Evolutionary conservation across 2,113 vertebrate genomes (phyloP).

Genomic region (Macrotis lagotis): DNA sequence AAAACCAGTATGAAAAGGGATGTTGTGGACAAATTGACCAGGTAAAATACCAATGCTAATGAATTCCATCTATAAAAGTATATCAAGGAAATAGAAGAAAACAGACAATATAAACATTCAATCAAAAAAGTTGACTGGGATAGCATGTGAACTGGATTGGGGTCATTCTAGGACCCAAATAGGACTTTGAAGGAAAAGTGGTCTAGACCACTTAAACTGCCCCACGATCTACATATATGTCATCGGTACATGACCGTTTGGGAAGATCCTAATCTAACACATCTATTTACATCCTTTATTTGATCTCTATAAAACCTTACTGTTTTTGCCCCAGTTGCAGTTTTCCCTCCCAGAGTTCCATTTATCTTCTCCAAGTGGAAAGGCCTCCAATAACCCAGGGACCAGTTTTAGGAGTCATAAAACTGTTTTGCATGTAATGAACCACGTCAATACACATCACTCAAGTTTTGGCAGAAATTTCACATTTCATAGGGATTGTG

Average conservation of each 20-base stretch:
- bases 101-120: background rate
- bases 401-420: background rate
- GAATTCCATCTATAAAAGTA: background rate
- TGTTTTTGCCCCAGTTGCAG: background rate
- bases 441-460: constrained; percentile 22
- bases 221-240: background rate
- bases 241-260: background rate
- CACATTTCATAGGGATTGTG: background rate
- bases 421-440: constrained; percentile 26
- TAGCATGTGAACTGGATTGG: background rate
- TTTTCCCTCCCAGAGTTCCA: background rate
- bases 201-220: background rate
- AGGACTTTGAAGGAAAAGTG: background rate
- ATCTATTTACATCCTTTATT: background rate
- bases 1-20: background rate
- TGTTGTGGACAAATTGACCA: background rate
- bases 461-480: background rate
- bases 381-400: background rate
- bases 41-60: background rate
- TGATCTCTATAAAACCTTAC: background rate
- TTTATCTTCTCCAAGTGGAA: background rate
- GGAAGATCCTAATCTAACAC: background rate
- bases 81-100: background rate
- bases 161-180: background rate
- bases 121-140: background rate